Percentiles rank a stretch among this genome's conserved stretches.
These are phyloP conservation scores for Lagodon rhomboides DNA, from an alignment of 2,797 vertebrate genomes.

Conservation along the genomic window DNA sequence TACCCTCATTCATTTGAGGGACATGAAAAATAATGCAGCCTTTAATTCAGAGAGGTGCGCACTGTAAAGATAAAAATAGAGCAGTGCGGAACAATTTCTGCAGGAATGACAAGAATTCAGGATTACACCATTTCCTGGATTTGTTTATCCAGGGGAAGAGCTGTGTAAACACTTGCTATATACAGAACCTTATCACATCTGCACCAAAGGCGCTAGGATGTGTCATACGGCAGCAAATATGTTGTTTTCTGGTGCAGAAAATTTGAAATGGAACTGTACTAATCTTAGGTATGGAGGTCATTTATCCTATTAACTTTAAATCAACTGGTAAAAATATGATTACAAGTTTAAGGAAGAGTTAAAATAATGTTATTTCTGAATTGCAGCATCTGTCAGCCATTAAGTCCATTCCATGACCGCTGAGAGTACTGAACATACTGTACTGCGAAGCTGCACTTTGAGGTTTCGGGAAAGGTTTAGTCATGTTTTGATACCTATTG, in stretches of 20 bases:
- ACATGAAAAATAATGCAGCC: background rate
- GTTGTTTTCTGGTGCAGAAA: slow-evolving; percentile 18
- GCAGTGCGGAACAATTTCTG: slow-evolving; percentile 43
- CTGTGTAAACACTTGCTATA: slow-evolving; percentile 68
- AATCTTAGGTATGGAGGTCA: background rate
- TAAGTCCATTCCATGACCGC: slow-evolving; percentile 31
- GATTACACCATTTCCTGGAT: slow-evolving; percentile 62
- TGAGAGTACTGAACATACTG: slow-evolving; percentile 8
- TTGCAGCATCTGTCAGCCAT: slow-evolving; percentile 33
- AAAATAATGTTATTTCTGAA: slow-evolving; percentile 13
- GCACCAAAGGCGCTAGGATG: slow-evolving; percentile 22
- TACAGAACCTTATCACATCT: slow-evolving; percentile 58
- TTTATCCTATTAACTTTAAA: slow-evolving; percentile 23
- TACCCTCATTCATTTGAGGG: background rate
- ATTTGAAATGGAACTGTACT: background rate
- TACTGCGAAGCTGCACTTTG: background rate
- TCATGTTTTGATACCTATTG: slow-evolving; percentile 24
- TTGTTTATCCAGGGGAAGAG: slow-evolving; percentile 68
- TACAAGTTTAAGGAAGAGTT: background rate
- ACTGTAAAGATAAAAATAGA: slow-evolving; percentile 43
- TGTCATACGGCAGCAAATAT: slow-evolving; percentile 29
- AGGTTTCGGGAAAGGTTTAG: slow-evolving; percentile 21
- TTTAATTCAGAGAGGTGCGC: slow-evolving; percentile 24
- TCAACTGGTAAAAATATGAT: background rate
- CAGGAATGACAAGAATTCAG: slow-evolving; percentile 70